Conservation (phyloP, 2,888 invertebrate species). For the Drepanosiphum platanoidis region DNA sequence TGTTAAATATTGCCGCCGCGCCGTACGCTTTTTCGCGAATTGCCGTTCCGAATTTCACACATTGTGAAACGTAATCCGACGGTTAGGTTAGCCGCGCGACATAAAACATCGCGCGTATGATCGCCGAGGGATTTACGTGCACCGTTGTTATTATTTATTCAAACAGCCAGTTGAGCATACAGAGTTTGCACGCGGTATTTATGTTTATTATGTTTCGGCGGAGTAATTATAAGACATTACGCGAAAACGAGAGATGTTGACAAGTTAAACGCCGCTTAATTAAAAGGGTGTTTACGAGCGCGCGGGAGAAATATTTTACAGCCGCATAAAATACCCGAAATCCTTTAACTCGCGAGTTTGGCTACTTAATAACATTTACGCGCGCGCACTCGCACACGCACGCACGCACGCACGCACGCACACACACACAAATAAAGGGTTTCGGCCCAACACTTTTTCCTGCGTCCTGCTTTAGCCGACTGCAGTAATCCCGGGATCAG, state of each 20-base stretch:
- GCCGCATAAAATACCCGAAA: conserved; percentile 36
- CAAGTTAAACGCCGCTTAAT: conserved; percentile 43
- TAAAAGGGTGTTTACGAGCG: conserved; percentile 38
- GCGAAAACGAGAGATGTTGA: background rate
- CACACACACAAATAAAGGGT: background rate
- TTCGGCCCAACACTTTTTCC: conserved; percentile 22
- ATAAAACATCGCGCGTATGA: too few species aligned
- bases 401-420: background rate
- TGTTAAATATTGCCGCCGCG: too few species aligned
- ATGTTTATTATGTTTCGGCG: background rate
- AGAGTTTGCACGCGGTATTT: background rate
- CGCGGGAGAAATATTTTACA: conserved; percentile 20
- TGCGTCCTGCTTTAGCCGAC: background rate
- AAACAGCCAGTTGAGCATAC: background rate
- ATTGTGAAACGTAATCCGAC: background rate
- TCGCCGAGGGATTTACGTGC: background rate
- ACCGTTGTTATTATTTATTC: background rate
- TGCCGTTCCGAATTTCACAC: too few species aligned
- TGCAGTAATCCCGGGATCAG: conserved; percentile 39
- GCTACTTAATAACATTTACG: background rate
- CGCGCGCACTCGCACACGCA: too few species aligned
- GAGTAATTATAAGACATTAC: background rate
- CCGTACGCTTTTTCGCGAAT: too few species aligned
- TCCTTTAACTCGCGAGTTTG: conserved; percentile 45
- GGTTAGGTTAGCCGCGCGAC: background rate